phyloP scores from a whole-genome alignment of 2,797 vertebrate species.

The Threskiornis aethiopicus region DNA sequence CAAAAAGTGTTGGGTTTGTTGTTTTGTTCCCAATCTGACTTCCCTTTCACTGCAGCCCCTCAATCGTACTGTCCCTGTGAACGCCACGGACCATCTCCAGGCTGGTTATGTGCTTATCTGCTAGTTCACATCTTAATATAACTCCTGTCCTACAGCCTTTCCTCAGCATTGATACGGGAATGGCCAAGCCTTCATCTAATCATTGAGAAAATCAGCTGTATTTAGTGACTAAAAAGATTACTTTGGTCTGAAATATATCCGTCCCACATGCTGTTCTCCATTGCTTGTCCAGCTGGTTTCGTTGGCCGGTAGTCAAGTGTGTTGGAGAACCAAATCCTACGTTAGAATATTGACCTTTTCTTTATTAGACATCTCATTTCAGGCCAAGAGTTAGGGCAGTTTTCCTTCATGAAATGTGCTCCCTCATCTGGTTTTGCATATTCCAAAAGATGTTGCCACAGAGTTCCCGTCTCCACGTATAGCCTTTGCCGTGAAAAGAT shows the following conservation, averaged over 20 bases:
- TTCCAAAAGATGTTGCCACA: not conserved
- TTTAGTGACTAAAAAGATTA: constrained; percentile 48
- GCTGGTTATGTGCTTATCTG: not conserved
- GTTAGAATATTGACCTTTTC: constrained; percentile 30
- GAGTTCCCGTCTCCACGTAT: not conserved
- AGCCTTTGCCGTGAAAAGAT: not conserved
- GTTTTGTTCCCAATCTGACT: not conserved
- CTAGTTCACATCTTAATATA: not conserved
- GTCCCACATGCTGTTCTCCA: constrained; percentile 35
- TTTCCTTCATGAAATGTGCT: not conserved
- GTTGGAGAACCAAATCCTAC: constrained; percentile 42
- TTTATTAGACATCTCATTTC: constrained; percentile 23
- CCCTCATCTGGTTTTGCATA: not conserved
- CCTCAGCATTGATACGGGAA: not conserved
- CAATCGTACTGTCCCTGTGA: fast-evolving
- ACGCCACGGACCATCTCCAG: not conserved
- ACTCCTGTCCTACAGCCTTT: not conserved
- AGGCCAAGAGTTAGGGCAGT: not conserved
- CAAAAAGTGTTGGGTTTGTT: not conserved
- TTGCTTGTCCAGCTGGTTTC: constrained; percentile 48
- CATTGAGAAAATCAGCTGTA: constrained; percentile 50
- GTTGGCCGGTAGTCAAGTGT: constrained; percentile 46
- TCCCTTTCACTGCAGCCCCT: fast-evolving
- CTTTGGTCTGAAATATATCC: constrained; percentile 38
- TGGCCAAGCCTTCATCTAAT: not conserved